Base-by-base conservation (phyloP, 2,797 vertebrate genomes). In the Anomalospiza imberbis region DNA sequence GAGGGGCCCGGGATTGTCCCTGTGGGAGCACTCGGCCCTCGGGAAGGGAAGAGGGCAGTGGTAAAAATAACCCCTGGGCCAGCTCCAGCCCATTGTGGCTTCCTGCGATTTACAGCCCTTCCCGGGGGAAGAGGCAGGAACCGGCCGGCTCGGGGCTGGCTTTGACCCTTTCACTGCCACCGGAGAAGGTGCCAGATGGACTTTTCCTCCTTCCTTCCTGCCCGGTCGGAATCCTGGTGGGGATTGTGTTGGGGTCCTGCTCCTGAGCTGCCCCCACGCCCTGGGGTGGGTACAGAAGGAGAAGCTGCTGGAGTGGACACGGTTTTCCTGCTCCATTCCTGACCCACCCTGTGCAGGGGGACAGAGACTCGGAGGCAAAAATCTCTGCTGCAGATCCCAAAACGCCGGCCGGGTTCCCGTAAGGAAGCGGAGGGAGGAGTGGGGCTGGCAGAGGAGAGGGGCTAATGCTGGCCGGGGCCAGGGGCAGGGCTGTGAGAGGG, bases 81-180 rank as follows among this genome's bases (percentile, higher is more conserved):
- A 26, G 62, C 77, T 94, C 84, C 93, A 87, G 90, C 91, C 85
- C 57, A 1, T 45, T 57, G 88, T 34, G 89, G 96, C 94, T 97
- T 97, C 96, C 96, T 95, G 95, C 57, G n/a, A 96, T 97, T 97
- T 96, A 94, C 91, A 92, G 95, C 95, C 86, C 88, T 96, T 96
- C 96, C 86, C 22, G 74, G 68, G 44, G 84, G 53, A 44, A 70
- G 77, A 87, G 84, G 86, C 76, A 85, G 85, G 95, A 94, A 74
- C 73, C 13, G 28, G 73, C 70, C 82, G 32, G 87, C 81, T 40
- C 31, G 1, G 61, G 66, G 42, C 77, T 21, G 47, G 1, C 34
- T 79, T 73, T 95, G 86, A 95, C 95, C 88, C 91, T 96, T 96
- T 95, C 83, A 0, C 20, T 40, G 13, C 96, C 81, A 7, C 51